These are phyloP conservation scores for Esox niger DNA, from an alignment of 2,113 vertebrate species.

Conservation along the genomic window DNA sequence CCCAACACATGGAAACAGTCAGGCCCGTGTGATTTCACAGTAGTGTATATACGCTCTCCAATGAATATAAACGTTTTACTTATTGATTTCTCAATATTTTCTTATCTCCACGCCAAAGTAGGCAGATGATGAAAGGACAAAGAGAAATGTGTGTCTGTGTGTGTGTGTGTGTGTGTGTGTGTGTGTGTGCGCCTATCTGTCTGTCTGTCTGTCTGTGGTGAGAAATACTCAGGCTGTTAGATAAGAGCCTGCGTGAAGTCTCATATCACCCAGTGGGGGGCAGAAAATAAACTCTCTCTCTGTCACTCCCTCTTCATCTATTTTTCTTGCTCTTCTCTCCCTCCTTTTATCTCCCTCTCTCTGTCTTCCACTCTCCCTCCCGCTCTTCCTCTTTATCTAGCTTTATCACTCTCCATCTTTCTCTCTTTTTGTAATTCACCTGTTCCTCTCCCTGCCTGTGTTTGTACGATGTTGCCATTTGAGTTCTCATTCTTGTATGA, in stretches of 20 bases:
- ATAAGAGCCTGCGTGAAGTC: too few relatives aligned
- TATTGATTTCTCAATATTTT: constrained; percentile 19
- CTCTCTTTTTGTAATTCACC: too few relatives aligned
- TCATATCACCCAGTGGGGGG: too few relatives aligned
- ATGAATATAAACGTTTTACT: constrained; percentile 53
- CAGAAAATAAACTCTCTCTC: constrained; percentile 7
- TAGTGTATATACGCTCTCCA: constrained; percentile 51
- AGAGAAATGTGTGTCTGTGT: constrained; percentile 14
- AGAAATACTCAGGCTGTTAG: too few relatives aligned
- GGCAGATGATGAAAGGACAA: constrained; percentile 59
- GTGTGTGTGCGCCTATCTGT: too few relatives aligned
- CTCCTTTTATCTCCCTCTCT: not conserved
- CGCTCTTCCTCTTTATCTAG: constrained; percentile 29
- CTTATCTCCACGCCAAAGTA: constrained; percentile 25
- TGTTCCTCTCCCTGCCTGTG: too few relatives aligned
- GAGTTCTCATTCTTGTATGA: constrained; percentile 6
- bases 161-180: constrained; percentile 26
- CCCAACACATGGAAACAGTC: constrained; percentile 68
- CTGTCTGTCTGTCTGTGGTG: too few relatives aligned
- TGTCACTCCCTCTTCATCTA: constrained; percentile 8
- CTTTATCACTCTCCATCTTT: constrained; percentile 19
- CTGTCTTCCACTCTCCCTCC: not conserved
- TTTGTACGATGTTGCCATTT: constrained; percentile 25
- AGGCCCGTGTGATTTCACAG: constrained; percentile 62
- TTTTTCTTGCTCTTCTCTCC: constrained; percentile 6